Base-by-base conservation (phyloP, 2,888 invertebrate genomes). In the Lysandra bellargus region DNA sequence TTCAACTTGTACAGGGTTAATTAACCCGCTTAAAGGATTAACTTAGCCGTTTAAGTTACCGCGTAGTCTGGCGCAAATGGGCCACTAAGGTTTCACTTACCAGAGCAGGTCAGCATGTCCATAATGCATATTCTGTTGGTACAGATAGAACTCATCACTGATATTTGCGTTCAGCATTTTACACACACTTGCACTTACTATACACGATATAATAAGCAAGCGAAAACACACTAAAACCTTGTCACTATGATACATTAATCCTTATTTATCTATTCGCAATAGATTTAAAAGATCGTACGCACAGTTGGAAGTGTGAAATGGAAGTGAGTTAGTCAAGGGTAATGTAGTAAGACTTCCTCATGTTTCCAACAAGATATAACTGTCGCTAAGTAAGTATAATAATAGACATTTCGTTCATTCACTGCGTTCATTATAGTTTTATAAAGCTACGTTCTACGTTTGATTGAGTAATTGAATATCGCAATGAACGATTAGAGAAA, bases 131-230 rank as follows among this genome's bases (percentile, higher is more conserved):
- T 76, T 76, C 76, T 49, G 53, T 33, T 69, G 69, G 17, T 53
- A 53, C 17, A 76, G 14, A 17, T 76, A 76, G 17, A 76, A 76
- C 17, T 76, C 76, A 76, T 76, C 76, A 76, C 76, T 76, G 30
- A 76, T 76, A 53, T 76, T 76, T 6, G 76, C 76, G 33, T 76
- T 76, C 14, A 76, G 57, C 76, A 76, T 76, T 49, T 49, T 23
- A 44, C 75, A 49, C 75, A 75, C 53, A 37, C 33, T 76, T 76
- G 30, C 33, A 53, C 33, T 76, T 76, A 76, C 7, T 76, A 76
- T 76, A 76, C 76, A n/a, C 12, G 5, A 76, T 76, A 76, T 76
- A 76, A 76, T 33, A 76, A 57, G 76, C 6, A 76, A 76, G 76
- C 49, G 30, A 49, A 30, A 49, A 75, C 23, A 44, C 74, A 75